Evolutionary conservation across 2,797 vertebrate genomes (phyloP).

Genomic region (Smutsia gigantea): DNA sequence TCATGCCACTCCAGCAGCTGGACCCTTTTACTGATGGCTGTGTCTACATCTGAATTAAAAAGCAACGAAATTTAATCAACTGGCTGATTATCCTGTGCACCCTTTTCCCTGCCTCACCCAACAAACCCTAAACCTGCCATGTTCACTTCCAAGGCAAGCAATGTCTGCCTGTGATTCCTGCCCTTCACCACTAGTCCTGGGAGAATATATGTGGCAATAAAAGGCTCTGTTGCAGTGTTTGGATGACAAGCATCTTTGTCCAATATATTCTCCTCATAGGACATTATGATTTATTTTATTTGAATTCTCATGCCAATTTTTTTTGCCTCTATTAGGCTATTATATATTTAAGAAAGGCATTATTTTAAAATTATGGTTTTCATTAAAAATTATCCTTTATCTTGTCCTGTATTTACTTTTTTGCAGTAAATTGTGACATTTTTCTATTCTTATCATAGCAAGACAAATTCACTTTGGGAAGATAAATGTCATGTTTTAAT

Average conservation of each 20-base stretch:
- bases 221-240: not conserved
- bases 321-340: not conserved
- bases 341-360: slow-evolving; percentile 51
- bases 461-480: slow-evolving; percentile 67
- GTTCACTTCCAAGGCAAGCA: not conserved
- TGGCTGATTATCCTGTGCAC: not conserved
- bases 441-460: slow-evolving; percentile 42
- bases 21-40: not conserved
- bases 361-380: slow-evolving; percentile 66
- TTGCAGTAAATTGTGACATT: slow-evolving; percentile 59
- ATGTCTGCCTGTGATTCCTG: not conserved
- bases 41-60: not conserved
- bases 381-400: slow-evolving; percentile 62
- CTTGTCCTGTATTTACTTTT: slow-evolving; percentile 47
- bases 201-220: not conserved
- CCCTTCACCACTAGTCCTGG: not conserved
- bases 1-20: not conserved
- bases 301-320: slow-evolving; percentile 14
- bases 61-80: not conserved
- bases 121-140: not conserved
- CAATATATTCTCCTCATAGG: not conserved
- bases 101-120: not conserved
- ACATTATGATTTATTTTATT: not conserved
- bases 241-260: not conserved
- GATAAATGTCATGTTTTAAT: slow-evolving; percentile 79